Evolutionary conservation across 2,888 invertebrate genomes (phyloP), one percentile per base, ranked within the genome.

Genomic region (Sinhomidia bicolor): DNA sequence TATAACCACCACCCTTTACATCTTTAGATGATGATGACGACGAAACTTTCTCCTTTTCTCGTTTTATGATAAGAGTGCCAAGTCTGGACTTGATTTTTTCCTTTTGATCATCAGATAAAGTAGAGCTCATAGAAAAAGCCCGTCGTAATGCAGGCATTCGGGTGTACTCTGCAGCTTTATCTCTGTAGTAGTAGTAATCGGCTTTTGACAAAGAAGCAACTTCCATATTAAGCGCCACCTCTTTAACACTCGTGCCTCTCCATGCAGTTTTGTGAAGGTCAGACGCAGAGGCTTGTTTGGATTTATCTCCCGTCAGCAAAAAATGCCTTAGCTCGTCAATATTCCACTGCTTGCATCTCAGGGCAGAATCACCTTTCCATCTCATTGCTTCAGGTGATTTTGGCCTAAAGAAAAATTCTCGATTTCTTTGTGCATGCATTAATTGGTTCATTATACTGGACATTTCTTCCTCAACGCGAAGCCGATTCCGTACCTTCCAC

Each of bases 311-410:
- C 26, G 90, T 85, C 4, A 88, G 76, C 20, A 90, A 62, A 47
- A 89, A 90, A 44, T 85, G 88, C 92, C 96, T 96, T 10, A 98
- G 95, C 93, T 98, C 97, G 93, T 97, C 97, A 0, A 98, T 97
- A 0, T 98, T 98, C 93, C 97, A 96, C 93, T 98, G 97, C 93
- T 97, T 97, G 54, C 96, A 95, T 92, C 96, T 95, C 51, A 98
- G 94, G 0, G 97, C 97, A 90, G 96, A 95, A 93, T 98, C 98
- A 44, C 95, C 95, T 90, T 95, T 95, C 98, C 98, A 98, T 90
- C 96, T 95, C 68, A 96, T 95, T 74, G 96, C 95, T 85, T 96
- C 96, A 0, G 96, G 94, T 92, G 97, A 96, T 92, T 96, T 96
- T 0, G 97, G 96, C 71, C 96, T 95, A 94, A 97, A 98, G 20